A percentile compares a stretch with the other conserved stretches of the same genome.
phyloP scores from a whole-genome alignment of 2,797 vertebrate species.

The Pygocentrus nattereri region DNA sequence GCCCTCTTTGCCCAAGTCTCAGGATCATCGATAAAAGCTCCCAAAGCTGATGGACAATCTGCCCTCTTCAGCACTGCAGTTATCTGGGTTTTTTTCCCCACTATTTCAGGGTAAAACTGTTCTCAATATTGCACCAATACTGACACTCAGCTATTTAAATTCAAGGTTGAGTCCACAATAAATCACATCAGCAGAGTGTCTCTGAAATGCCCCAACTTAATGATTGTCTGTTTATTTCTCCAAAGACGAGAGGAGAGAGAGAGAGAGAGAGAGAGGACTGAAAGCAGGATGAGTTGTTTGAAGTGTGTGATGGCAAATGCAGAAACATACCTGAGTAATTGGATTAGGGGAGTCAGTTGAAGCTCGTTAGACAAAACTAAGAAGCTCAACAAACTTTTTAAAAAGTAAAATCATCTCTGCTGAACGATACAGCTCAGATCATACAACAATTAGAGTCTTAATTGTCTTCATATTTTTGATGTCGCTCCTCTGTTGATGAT shows the following conservation, averaged over 20 bases:
- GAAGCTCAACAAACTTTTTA: too few species aligned
- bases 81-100: slow-evolving; percentile 51
- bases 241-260: background rate
- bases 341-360: too few species aligned
- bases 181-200: slow-evolving; percentile 59
- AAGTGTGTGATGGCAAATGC: too few species aligned
- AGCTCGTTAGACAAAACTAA: too few species aligned
- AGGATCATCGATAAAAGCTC: slow-evolving; percentile 55
- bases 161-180: slow-evolving; percentile 64
- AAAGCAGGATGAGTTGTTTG: too few species aligned
- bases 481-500: too few species aligned
- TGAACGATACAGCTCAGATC: too few species aligned
- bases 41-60: slow-evolving; percentile 56
- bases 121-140: slow-evolving; percentile 9
- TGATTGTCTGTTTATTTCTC: slow-evolving; percentile 37
- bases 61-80: slow-evolving; percentile 56
- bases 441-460: too few species aligned
- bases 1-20: slow-evolving; percentile 50
- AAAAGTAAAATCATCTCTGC: too few species aligned
- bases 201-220: slow-evolving; percentile 43
- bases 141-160: slow-evolving; percentile 62
- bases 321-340: too few species aligned
- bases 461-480: too few species aligned
- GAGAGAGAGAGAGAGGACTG: too few species aligned
- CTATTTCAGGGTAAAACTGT: background rate